A percentile compares a stretch with the other conserved stretches of the same genome.
Conservation (phyloP, 2,888 invertebrate genomes). For the Pelosia muscerda region DNA sequence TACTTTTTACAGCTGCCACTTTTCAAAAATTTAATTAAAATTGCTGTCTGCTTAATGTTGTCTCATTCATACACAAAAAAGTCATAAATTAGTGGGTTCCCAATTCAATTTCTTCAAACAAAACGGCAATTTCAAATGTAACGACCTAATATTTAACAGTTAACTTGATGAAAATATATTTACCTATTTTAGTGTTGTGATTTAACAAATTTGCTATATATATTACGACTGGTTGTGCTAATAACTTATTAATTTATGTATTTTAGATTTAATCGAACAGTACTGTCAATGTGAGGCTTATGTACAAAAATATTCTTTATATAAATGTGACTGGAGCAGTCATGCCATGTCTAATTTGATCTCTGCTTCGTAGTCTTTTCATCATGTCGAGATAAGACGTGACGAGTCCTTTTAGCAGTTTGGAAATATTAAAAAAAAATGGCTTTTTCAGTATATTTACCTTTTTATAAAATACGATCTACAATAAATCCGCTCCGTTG, state of each 20-base stretch:
- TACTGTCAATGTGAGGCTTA: slow-evolving; percentile 76
- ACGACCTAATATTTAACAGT: too few relatives aligned
- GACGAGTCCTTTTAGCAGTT: slow-evolving; percentile 74
- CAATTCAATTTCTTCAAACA: too few relatives aligned
- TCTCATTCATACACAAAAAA: too few relatives aligned
- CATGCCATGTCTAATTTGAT: slow-evolving; percentile 83
- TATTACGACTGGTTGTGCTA: slow-evolving; percentile 61
- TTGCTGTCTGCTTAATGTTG: too few relatives aligned
- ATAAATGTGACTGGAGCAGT: slow-evolving; percentile 69
- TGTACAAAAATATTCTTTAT: slow-evolving; percentile 74
- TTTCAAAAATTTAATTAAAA: too few relatives aligned
- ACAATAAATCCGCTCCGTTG: slow-evolving; percentile 67
- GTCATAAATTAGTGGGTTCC: too few relatives aligned
- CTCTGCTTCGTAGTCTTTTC: slow-evolving; percentile 78
- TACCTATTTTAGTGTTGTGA: slow-evolving; percentile 54
- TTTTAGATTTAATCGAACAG: slow-evolving; percentile 70
- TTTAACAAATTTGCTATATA: slow-evolving; percentile 55
- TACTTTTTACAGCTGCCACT: too few relatives aligned
- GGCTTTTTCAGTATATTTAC: slow-evolving; percentile 63
- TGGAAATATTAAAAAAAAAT: slow-evolving; percentile 55
- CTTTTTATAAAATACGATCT: slow-evolving; percentile 64
- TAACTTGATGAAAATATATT: slow-evolving; percentile 38
- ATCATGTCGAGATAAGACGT: slow-evolving; percentile 48
- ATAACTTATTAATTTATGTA: slow-evolving; percentile 46
- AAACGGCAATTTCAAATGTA: too few relatives aligned